A percentile compares a stretch with the other conserved stretches of the same genome.
These are phyloP conservation scores for Macroteleia sp. DNA, from an alignment of 2,888 invertebrate species.

Conservation along the genomic window DNA sequence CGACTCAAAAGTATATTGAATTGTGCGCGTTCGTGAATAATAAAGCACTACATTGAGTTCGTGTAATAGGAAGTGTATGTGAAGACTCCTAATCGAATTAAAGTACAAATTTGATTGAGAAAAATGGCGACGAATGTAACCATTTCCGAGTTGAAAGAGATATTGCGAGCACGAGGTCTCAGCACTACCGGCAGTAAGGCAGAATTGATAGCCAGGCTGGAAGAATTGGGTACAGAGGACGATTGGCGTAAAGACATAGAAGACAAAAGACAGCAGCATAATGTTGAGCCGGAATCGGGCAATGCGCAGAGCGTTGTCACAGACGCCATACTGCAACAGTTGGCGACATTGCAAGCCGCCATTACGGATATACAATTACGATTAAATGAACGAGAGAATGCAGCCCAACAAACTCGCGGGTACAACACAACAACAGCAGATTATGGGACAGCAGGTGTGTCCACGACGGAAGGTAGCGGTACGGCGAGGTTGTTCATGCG, in stretches of 20 bases:
- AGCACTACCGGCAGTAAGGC: neutral
- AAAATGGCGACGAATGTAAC: neutral
- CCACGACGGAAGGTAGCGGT: no score
- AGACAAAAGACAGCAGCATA: neutral
- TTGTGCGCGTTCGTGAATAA: no score
- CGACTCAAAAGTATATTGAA: no score
- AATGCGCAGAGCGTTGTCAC: neutral
- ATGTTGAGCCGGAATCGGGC: neutral
- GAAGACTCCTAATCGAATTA: no score
- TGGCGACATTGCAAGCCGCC: neutral
- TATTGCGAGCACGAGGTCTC: neutral
- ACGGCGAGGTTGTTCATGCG: no score
- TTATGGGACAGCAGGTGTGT: no score
- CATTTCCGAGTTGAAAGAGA: neutral
- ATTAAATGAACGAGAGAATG: neutral
- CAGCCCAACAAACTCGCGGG: no score
- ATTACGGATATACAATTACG: neutral
- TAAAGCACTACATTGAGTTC: no score
- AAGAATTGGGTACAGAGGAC: neutral
- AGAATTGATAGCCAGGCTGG: neutral
- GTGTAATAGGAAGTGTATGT: no score
- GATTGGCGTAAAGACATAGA: neutral
- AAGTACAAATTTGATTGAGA: no score
- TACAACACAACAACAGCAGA: no score
- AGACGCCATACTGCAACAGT: neutral